phyloP scores from a whole-genome alignment of 1,140 invertebrate genomes.

The Potamilus streckersoni region DNA sequence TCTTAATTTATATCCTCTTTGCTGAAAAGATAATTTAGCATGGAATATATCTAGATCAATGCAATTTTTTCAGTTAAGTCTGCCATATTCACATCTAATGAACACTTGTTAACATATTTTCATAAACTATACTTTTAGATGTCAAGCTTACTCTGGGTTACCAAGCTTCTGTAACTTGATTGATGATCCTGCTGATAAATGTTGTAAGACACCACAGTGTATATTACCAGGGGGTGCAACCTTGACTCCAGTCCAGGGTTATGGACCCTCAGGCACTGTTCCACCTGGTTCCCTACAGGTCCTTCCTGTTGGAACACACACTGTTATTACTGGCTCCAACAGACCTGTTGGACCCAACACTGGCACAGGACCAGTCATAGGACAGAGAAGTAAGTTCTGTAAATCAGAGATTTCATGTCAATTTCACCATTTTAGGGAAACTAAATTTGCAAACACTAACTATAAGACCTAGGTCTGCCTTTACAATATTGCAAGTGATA shows the following conservation, averaged over 20 bases:
- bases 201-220: slow-evolving; percentile 42
- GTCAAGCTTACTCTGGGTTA: slow-evolving; percentile 44
- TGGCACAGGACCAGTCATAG: too few species aligned
- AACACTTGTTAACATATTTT: too few species aligned
- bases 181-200: slow-evolving; percentile 37
- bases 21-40: background rate
- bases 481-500: too few species aligned
- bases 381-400: too few species aligned
- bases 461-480: too few species aligned
- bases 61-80: background rate
- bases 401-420: too few species aligned
- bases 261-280: slow-evolving; percentile 8
- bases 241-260: slow-evolving; percentile 16
- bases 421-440: too few species aligned
- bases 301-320: slow-evolving; percentile 46
- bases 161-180: slow-evolving; percentile 42
- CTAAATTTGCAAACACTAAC: too few species aligned
- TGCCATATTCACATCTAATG: background rate
- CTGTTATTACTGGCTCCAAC: slow-evolving; percentile 34
- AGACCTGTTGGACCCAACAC: slow-evolving; percentile 4
- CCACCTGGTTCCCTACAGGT: slow-evolving; percentile 35
- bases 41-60: background rate
- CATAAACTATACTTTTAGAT: slow-evolving; percentile 31
- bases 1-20: too few species aligned
- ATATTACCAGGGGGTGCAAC: slow-evolving; percentile 23